A percentile compares a stretch with the other conserved stretches of the same genome.
Evolutionary conservation across 2,113 vertebrate genomes (phyloP).

Genomic region (Myotis lucifugus): DNA sequence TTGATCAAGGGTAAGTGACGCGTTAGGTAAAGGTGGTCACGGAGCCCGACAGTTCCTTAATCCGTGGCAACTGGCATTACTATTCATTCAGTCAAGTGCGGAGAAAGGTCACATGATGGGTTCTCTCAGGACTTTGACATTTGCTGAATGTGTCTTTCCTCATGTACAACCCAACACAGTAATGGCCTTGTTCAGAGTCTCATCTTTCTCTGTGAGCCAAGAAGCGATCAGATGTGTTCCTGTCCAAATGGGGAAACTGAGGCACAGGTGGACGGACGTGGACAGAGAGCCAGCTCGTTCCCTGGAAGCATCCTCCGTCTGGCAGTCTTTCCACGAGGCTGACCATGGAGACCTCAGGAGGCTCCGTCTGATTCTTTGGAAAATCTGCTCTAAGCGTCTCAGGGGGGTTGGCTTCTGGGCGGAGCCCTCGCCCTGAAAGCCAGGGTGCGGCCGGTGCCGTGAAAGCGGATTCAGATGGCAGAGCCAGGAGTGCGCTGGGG

Average conservation of each 20-base stretch:
- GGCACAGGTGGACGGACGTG: neutral
- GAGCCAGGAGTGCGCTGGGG: conserved; percentile 48
- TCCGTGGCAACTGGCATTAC: neutral
- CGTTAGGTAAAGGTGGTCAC: neutral
- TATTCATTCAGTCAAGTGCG: neutral
- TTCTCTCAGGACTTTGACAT: neutral
- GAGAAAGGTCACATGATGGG: neutral
- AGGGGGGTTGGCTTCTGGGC: conserved; percentile 47
- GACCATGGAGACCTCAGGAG: conserved; percentile 21
- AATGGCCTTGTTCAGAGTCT: neutral
- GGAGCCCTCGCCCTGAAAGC: conserved; percentile 71
- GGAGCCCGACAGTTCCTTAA: neutral
- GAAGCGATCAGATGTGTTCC: neutral
- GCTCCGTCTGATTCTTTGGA: conserved; percentile 33
- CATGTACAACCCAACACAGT: neutral
- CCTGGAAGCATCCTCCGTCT: neutral
- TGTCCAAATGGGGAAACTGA: conserved; percentile 45
- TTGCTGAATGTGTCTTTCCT: neutral
- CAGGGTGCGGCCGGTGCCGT: conserved; percentile 73
- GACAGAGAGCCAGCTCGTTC: neutral
- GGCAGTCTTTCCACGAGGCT: conserved; percentile 13
- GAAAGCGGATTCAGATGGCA: conserved; percentile 81
- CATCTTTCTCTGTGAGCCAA: neutral
- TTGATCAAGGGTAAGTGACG: conserved; percentile 6
- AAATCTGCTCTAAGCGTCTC: too few species aligned